Base-by-base conservation (phyloP, 2,888 invertebrate species). In the Oegoconia quadripuncta region DNA sequence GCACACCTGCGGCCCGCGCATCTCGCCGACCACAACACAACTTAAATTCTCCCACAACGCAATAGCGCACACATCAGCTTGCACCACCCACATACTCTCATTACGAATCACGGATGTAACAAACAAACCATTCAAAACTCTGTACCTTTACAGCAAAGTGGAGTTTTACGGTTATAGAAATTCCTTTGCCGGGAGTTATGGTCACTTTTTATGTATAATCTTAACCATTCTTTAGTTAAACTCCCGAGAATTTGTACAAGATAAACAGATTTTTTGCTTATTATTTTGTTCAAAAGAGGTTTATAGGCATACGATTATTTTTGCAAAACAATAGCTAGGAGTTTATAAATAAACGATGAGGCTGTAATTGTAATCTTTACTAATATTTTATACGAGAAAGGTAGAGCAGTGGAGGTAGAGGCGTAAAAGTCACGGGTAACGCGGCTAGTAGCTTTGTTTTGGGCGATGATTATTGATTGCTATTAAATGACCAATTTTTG, bases 71-170 rank as follows among this genome's bases (percentile, higher is more conserved):
- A 45, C 44, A 54, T 41, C 64, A 2, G 9, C 12, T 11, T 47
- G 49, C 4, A 4, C 1, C 1, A 2, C 1, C 14, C 25, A 37
- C 48, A 63, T 58, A 74, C 64, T 73, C 80, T 80, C 81, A 84
- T 82, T 83, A 84, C 77, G 72, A 82, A 84, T 86, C 86, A 82
- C 79, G 79, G 80, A 81, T 80, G 74, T 80, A 77, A 75, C 81
- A 81, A 77, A 80, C 81, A 81, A 81, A 81, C 79, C 77, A 83
- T 78, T 82, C 74, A 79, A 81, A 83, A 79, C 79, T 74, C 65
- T 76, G 73, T 83, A 73, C 74, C 74, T 75, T 75, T 74, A 73
- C 75, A 73, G 79, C 73, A 76, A 77, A 81, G 69, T 74, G 71
- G 72, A 68, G 66, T 78, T 79, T 81, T 74, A 82, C 66, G 71